Conservation (phyloP, 2,797 vertebrate genomes). For the Chromis chromis region DNA sequence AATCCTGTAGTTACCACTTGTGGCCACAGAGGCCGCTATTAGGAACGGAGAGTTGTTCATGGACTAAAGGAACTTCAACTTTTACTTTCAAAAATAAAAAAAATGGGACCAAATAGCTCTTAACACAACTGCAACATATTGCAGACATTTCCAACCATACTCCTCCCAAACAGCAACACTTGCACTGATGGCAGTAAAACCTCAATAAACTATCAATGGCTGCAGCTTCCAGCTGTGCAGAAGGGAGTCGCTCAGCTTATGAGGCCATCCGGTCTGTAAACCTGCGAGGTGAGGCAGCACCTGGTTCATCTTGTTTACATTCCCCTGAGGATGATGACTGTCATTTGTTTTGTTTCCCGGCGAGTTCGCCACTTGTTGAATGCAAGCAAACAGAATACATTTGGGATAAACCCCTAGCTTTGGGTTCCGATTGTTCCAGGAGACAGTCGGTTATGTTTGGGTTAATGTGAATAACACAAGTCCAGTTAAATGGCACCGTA, state of each 20-base stretch:
- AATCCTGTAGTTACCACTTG: too few species aligned
- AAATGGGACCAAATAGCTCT: neutral
- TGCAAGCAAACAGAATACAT: constrained; percentile 21
- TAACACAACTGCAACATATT: neutral
- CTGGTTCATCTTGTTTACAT: constrained; percentile 40
- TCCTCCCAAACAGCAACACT: neutral
- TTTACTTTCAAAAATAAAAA: neutral
- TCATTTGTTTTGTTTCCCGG: constrained; percentile 14
- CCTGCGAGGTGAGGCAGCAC: constrained; percentile 36
- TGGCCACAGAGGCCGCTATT: too few species aligned
- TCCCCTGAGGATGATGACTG: neutral
- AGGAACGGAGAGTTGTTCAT: neutral
- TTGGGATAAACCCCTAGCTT: neutral
- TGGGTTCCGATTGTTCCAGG: neutral
- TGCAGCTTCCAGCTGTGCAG: constrained; percentile 30
- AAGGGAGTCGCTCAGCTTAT: constrained; percentile 8
- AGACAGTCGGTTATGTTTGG: neutral
- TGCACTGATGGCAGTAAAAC: constrained; percentile 4
- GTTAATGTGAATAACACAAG: constrained; percentile 23
- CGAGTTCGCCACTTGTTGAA: constrained; percentile 71
- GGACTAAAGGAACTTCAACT: neutral
- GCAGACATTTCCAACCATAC: neutral
- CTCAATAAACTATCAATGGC: neutral
- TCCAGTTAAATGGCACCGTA: constrained; percentile 14
- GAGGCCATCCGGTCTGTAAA: constrained; percentile 15